phyloP scores from a whole-genome alignment of 2,888 invertebrate genomes.

The Stenolophus ochropezus region DNA sequence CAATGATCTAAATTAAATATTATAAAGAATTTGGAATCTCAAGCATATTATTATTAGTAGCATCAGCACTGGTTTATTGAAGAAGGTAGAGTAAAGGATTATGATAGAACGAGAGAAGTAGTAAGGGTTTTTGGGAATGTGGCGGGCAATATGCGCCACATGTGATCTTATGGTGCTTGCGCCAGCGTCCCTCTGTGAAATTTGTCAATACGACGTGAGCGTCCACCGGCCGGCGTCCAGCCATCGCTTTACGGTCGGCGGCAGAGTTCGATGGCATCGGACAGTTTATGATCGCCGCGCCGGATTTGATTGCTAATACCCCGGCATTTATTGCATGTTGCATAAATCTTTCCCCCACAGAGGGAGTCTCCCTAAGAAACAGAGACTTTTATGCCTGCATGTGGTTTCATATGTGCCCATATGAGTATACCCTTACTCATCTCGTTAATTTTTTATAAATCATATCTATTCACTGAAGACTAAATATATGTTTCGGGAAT shows the following conservation, averaged over 20 bases:
- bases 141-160: neutral
- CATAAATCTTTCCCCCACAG: conserved; percentile 67
- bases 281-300: conserved; percentile 56
- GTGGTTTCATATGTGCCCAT: neutral
- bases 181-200: conserved; percentile 37
- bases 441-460: no score
- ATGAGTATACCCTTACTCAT: neutral
- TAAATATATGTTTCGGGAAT: no score
- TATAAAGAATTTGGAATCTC: no score
- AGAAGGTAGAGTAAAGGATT: no score
- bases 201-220: conserved; percentile 53
- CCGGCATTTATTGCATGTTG: conserved; percentile 69
- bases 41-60: no score
- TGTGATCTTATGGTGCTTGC: neutral
- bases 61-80: no score
- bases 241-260: neutral
- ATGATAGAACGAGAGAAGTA: no score
- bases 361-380: neutral
- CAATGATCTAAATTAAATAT: no score
- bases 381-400: neutral
- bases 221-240: neutral
- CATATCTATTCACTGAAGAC: no score
- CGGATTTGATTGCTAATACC: conserved; percentile 68
- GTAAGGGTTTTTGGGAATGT: no score
- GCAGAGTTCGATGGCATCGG: conserved; percentile 11